Evolutionary conservation across 2,113 vertebrate species (phyloP).

Genomic region (Elaphurus davidianus): DNA sequence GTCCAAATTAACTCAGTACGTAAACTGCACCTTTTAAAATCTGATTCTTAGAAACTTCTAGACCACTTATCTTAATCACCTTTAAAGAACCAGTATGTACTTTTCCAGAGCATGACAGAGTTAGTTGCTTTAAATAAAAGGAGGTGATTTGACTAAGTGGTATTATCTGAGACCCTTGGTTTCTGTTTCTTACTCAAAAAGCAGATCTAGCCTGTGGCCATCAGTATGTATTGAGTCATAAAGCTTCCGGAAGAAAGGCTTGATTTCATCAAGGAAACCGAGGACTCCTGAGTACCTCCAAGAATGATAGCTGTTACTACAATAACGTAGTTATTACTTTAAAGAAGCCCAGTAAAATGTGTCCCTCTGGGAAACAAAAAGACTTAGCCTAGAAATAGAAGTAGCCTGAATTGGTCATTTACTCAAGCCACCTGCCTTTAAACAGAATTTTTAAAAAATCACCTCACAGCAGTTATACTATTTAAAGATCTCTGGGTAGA

Average conservation of each 20-base stretch:
- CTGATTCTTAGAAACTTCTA: not conserved
- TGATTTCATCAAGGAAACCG: conserved; percentile 13
- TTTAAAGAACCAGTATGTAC: not conserved
- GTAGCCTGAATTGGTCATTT: not conserved
- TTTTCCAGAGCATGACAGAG: not conserved
- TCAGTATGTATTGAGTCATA: not conserved
- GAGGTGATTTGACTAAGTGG: not conserved
- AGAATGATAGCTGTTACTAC: not conserved
- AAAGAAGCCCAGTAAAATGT: not conserved
- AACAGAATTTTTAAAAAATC: not conserved
- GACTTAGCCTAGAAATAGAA: not conserved
- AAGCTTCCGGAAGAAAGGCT: conserved; percentile 12
- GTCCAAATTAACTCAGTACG: not conserved
- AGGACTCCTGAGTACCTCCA: not conserved
- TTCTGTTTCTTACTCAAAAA: conserved; percentile 30
- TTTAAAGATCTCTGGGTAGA: not conserved
- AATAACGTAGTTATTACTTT: not conserved
- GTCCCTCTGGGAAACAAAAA: not conserved
- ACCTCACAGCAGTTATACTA: not conserved
- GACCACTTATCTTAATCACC: not conserved
- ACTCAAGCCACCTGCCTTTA: not conserved
- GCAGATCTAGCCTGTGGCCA: not conserved
- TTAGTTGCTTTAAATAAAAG: not conserved
- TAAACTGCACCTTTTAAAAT: not conserved
- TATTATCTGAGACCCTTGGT: not conserved